phyloP scores from a whole-genome alignment of 2,113 vertebrate species.

The Tiliqua scincoides region DNA sequence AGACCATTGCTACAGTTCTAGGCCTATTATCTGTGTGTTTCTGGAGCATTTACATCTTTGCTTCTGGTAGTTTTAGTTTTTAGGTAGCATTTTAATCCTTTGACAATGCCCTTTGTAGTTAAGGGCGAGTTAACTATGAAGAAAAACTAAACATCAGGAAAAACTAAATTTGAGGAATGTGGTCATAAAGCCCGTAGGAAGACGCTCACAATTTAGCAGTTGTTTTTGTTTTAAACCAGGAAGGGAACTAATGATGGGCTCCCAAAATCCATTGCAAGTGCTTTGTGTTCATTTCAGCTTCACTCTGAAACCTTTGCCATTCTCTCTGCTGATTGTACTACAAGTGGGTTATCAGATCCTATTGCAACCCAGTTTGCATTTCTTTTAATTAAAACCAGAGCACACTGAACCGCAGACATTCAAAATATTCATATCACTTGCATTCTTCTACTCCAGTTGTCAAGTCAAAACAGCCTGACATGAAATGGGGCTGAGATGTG shows the following conservation, averaged over 20 bases:
- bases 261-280: neutral
- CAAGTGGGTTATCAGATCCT: conserved; percentile 20
- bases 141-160: too few relatives aligned
- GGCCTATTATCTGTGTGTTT: too few relatives aligned
- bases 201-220: too few relatives aligned
- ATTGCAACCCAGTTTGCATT: conserved; percentile 14
- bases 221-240: neutral
- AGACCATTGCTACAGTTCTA: neutral
- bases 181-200: too few relatives aligned
- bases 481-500: conserved; percentile 20
- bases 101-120: too few relatives aligned
- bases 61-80: too few relatives aligned
- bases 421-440: conserved; percentile 38
- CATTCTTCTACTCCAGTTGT: conserved; percentile 45
- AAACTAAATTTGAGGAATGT: too few relatives aligned
- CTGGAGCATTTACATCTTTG: too few relatives aligned
- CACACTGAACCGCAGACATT: conserved; percentile 12
- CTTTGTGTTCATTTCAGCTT: neutral
- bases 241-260: neutral
- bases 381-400: conserved; percentile 47
- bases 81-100: too few relatives aligned
- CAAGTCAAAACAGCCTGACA: conserved; percentile 34
- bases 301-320: neutral
- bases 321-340: conserved; percentile 8
- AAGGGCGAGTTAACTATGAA: too few relatives aligned